Evolutionary conservation across 2,113 vertebrate genomes (phyloP), one percentile per base, ranked within the genome.

Genomic region (Acrocephalus arundinaceus): DNA sequence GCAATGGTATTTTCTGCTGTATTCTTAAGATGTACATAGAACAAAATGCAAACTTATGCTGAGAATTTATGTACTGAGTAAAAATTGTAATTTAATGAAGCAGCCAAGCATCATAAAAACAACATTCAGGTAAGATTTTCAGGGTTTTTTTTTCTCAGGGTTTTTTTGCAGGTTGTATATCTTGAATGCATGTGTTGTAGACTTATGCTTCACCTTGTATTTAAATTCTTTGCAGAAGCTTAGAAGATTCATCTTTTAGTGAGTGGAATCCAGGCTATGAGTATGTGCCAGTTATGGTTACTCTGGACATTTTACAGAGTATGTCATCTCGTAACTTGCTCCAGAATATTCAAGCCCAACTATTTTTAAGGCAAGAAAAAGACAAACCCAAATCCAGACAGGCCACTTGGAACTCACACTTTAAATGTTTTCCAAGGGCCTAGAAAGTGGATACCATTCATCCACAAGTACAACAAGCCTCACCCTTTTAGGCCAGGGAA

Each of bases 1-100:
- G 90, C 90, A 81, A 83, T 70, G 92, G 70, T 95, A 57, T 91
- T 94, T 91, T 94, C 86, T 92, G 82, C 75, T 91, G 77, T 95
- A 73, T 94, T 93, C 59, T 87, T 85, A 91, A 92, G 68, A 52
- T 39, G 41, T 91, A 87, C 85, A 89, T 93, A 93, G 93, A 57
- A 88, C 37, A 93, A 91, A 90, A 79, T 21, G 62, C 48, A 93
- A 96, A 91, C 24, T 41, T 91, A 74, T 37, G 39, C 37, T 70
- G 55, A 95, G 66, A 83, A 85, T 68, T 85, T 83, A 65, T 74
- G 82, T 57, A 90, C 88, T 85, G 80, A 84, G 85, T 11, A 93
- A 82, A 91, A 95, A 58, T 10, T 46, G 35, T 93, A 37, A 72
- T 84, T 83, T 91, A 78, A 93, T 43, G 66, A 86, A 96, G 87